Percentiles rank a stretch among this genome's conserved stretches.
Evolutionary conservation across 2,113 vertebrate species (phyloP).

Genomic region (Microcebus ravelobensis): DNA sequence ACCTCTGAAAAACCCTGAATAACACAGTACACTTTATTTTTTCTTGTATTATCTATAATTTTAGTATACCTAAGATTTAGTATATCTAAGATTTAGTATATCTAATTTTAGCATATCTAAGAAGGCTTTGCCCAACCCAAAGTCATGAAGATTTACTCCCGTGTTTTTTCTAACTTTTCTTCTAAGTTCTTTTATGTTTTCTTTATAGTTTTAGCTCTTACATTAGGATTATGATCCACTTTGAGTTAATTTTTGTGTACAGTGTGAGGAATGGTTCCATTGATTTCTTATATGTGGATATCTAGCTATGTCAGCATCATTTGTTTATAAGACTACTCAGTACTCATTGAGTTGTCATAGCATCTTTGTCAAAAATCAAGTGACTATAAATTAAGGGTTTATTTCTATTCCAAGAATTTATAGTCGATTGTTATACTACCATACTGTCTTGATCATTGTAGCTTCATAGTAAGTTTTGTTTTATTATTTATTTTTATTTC

Average conservation of each 20-base stretch:
- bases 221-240: neutral
- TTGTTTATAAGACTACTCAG: neutral
- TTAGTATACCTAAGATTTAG: neutral
- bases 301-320: neutral
- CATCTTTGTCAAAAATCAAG: neutral
- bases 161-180: neutral
- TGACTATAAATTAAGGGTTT: neutral
- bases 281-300: neutral
- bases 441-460: neutral
- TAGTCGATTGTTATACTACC: neutral
- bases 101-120: neutral
- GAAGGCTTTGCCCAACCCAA: neutral
- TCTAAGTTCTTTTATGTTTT: neutral
- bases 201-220: neutral
- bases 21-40: neutral
- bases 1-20: neutral
- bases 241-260: conserved; percentile 8
- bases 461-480: neutral
- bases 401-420: neutral
- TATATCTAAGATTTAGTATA: neutral
- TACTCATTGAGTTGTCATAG: neutral
- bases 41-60: neutral
- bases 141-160: neutral
- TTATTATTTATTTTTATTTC: too few species aligned
- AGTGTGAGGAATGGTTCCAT: neutral